Percentiles rank a stretch among this genome's conserved stretches.
Conservation (phyloP, 2,113 vertebrate genomes). For the Callaeas wilsoni region DNA sequence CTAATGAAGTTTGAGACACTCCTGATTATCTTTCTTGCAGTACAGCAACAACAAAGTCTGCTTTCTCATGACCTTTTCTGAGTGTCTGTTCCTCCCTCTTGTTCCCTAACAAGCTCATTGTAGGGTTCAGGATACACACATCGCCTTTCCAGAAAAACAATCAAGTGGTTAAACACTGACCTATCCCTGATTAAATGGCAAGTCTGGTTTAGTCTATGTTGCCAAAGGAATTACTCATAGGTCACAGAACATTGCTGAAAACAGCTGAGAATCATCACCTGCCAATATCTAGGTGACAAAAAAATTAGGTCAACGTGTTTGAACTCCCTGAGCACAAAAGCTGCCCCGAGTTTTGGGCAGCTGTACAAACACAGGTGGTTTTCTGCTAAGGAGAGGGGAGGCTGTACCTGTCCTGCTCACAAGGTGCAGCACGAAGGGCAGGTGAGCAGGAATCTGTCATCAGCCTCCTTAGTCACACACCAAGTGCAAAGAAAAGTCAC, state of each 20-base stretch:
- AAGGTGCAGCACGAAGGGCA: not conserved
- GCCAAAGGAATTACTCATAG: slow-evolving; percentile 13
- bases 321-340: not conserved
- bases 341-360: not conserved
- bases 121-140: not conserved
- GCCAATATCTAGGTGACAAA: slow-evolving; percentile 25
- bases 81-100: not conserved
- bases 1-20: not conserved
- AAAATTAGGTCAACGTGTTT: not conserved
- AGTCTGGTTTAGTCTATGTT: not conserved
- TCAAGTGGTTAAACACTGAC: not conserved
- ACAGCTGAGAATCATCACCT: slow-evolving; percentile 26
- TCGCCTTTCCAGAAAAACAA: slow-evolving; percentile 9
- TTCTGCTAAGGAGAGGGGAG: not conserved
- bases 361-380: not conserved
- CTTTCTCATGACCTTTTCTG: not conserved
- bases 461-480: not conserved
- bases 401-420: not conserved
- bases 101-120: not conserved
- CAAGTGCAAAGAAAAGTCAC: not conserved
- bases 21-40: not conserved
- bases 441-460: not conserved
- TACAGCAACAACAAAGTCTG: not conserved
- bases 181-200: not conserved
- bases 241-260: not conserved